phyloP scores from a whole-genome alignment of 2,888 invertebrate species.

The Plemyria rubiginata region DNA sequence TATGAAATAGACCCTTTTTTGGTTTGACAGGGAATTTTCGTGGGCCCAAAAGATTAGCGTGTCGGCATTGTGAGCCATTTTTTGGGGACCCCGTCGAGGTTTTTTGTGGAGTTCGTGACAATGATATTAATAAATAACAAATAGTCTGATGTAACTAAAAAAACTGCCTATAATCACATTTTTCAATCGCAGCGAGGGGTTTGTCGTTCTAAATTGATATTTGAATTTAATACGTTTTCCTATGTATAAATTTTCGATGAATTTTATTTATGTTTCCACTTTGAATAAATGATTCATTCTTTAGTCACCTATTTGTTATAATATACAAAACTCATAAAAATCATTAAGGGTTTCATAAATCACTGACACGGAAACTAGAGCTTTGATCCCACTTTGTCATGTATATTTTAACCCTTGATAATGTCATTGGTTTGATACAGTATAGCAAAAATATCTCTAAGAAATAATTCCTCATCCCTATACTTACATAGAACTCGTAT shows the following conservation, averaged over 20 bases:
- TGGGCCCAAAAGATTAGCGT: slow-evolving; percentile 78
- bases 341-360: background rate
- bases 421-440: no score
- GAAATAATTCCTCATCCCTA: slow-evolving; percentile 8
- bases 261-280: slow-evolving; percentile 33
- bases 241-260: slow-evolving; percentile 33
- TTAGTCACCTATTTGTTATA: slow-evolving; percentile 9
- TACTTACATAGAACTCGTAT: slow-evolving; percentile 13
- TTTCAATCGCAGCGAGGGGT: slow-evolving; percentile 55
- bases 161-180: slow-evolving; percentile 68
- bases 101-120: slow-evolving; percentile 71
- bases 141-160: slow-evolving; percentile 65
- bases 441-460: background rate
- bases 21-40: slow-evolving; percentile 69
- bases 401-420: no score
- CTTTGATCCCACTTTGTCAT: no score
- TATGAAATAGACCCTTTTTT: slow-evolving; percentile 75
- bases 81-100: slow-evolving; percentile 54
- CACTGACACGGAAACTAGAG: no score
- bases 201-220: slow-evolving; percentile 52
- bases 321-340: slow-evolving; percentile 2
- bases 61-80: slow-evolving; percentile 72
- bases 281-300: slow-evolving; percentile 6
- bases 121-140: slow-evolving; percentile 80
- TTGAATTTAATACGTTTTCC: slow-evolving; percentile 34